phyloP scores from a whole-genome alignment of 2,113 vertebrate genomes.

The Ellobius talpinus region DNA sequence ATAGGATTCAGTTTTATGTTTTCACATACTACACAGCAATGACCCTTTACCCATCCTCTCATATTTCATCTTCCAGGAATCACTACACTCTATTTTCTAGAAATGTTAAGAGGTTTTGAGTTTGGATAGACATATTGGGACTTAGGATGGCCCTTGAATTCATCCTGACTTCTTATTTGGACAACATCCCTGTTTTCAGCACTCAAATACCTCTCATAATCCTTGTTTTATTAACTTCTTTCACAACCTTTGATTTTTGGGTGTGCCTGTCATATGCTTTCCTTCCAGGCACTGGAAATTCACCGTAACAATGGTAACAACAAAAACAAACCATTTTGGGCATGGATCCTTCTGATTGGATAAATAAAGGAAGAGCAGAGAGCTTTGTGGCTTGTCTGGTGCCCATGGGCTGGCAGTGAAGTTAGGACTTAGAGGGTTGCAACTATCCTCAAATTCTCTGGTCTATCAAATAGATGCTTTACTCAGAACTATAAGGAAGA shows the following conservation, averaged over 20 bases:
- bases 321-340: background rate
- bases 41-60: background rate
- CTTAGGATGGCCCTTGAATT: background rate
- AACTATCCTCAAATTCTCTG: background rate
- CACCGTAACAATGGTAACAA: background rate
- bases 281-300: background rate
- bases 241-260: background rate
- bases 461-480: background rate
- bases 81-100: background rate
- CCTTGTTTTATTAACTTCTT: background rate
- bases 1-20: background rate
- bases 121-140: background rate
- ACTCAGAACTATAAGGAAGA: background rate
- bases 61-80: background rate
- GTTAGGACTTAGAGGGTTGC: background rate
- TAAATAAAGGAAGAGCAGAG: background rate
- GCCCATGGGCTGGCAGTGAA: background rate
- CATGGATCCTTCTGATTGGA: background rate
- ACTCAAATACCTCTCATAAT: background rate
- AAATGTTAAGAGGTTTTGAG: background rate
- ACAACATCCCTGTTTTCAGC: background rate
- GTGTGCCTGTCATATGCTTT: background rate
- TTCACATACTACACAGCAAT: background rate
- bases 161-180: background rate
- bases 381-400: background rate